A percentile compares a stretch with the other conserved stretches of the same genome.
Evolutionary conservation across 2,797 vertebrate genomes (phyloP).

Genomic region (Morus bassanus): DNA sequence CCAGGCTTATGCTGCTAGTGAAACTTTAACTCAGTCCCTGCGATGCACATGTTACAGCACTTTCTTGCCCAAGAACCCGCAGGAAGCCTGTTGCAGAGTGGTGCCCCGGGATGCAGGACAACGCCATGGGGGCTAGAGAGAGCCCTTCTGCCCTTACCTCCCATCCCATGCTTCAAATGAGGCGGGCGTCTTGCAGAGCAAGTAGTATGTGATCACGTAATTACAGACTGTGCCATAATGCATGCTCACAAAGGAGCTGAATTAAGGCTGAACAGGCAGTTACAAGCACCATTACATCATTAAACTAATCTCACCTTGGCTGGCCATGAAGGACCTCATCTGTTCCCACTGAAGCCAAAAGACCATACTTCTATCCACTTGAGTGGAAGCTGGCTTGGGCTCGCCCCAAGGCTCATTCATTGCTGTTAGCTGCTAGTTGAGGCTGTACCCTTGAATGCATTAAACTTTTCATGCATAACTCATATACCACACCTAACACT

Average conservation of each 20-base stretch:
- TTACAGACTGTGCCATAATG: conserved; percentile 14
- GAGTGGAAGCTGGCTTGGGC: neutral
- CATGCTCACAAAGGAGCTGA: conserved; percentile 14
- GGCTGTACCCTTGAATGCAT: neutral
- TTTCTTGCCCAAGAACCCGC: neutral
- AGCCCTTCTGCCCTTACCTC: neutral
- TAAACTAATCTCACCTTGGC: conserved; percentile 45
- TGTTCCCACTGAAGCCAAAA: conserved; percentile 29
- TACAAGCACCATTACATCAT: conserved; percentile 50
- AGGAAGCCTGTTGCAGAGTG: neutral
- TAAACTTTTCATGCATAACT: conserved; percentile 17
- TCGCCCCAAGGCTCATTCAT: neutral
- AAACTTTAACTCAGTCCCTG: neutral
- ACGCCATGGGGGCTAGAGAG: neutral
- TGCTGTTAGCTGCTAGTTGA: neutral
- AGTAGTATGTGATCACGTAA: neutral
- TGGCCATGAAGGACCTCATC: conserved; percentile 16
- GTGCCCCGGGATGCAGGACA: neutral
- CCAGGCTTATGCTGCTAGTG: neutral
- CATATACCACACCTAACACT: conserved; percentile 31
- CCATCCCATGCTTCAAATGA: neutral
- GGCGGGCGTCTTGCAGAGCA: neutral
- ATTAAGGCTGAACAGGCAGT: conserved; percentile 43
- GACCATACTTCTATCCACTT: neutral
- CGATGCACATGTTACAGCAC: neutral